Evolutionary conservation across 1,140 invertebrate genomes (phyloP).

Genomic region (Bombus sylvicola): DNA sequence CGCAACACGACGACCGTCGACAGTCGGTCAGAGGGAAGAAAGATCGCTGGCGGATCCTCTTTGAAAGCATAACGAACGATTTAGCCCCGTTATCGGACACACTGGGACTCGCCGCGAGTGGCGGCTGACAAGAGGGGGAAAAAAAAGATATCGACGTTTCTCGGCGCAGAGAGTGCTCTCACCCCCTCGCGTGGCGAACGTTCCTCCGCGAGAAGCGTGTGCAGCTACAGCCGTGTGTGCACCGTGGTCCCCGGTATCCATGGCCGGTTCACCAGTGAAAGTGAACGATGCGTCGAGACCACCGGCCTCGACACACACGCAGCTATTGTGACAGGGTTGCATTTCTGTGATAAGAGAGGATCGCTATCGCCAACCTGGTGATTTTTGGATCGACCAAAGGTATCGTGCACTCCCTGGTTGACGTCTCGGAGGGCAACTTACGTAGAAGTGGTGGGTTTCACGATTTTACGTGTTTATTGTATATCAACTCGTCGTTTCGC

Average conservation of each 20-base stretch:
- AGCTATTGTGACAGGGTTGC: conserved; percentile 42
- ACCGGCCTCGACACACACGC: conserved; percentile 26
- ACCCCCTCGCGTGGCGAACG: conserved; percentile 51
- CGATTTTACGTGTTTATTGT: neutral
- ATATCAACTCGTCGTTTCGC: conserved; percentile 8
- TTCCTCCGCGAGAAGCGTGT: conserved; percentile 41
- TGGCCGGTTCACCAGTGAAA: conserved; percentile 68
- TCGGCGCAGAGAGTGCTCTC: conserved; percentile 34
- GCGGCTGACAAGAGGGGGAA: conserved; percentile 42
- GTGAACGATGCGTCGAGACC: conserved; percentile 67
- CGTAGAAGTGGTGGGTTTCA: conserved; percentile 29
- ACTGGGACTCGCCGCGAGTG: conserved; percentile 23
- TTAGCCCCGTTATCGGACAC: conserved; percentile 35
- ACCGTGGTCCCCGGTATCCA: conserved; percentile 24
- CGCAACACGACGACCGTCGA: conserved; percentile 28
- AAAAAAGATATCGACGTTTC: conserved; percentile 68
- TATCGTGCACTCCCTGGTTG: neutral
- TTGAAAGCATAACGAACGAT: neutral
- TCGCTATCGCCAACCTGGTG: neutral
- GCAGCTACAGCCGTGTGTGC: conserved; percentile 42
- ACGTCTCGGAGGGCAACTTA: neutral
- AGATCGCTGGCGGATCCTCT: neutral
- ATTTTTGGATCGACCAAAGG: neutral
- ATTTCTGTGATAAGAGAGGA: conserved; percentile 46
- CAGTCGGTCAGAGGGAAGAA: conserved; percentile 14